Conservation (phyloP, 2,113 vertebrate genomes). For the Hippocampus comes region DNA sequence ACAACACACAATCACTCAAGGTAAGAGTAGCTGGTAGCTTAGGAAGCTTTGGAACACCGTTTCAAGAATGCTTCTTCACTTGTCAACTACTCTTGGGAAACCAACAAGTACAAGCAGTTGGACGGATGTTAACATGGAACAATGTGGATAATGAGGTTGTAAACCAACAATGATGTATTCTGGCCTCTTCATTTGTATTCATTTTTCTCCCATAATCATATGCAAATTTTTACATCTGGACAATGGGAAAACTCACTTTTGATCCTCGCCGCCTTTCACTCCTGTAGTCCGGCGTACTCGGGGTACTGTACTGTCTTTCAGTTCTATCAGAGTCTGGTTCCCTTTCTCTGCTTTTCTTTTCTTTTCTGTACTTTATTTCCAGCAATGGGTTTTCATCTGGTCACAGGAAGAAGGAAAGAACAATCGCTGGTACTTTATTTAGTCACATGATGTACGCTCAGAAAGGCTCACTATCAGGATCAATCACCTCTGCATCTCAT, state of each 20-base stretch:
- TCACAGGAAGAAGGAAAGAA: neutral
- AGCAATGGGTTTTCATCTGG: constrained; percentile 78
- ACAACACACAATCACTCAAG: neutral
- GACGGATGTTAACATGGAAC: neutral
- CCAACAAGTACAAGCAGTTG: neutral
- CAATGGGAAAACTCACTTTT: constrained; percentile 54
- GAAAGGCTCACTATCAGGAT: neutral
- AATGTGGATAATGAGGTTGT: neutral
- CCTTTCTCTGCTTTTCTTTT: constrained; percentile 79
- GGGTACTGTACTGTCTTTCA: constrained; percentile 67
- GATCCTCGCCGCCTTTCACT: constrained; percentile 73
- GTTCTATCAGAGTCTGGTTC: constrained; percentile 67
- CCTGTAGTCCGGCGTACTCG: constrained; percentile 69
- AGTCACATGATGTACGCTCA: neutral
- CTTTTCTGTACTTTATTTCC: constrained; percentile 82
- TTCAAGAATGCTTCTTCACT: neutral
- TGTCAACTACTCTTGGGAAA: neutral
- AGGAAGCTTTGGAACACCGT: neutral
- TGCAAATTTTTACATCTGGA: neutral
- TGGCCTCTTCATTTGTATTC: no score
- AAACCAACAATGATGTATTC: neutral
- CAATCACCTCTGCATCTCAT: constrained; percentile 80
- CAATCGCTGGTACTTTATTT: neutral
- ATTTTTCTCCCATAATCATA: neutral
- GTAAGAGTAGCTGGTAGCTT: neutral